These are phyloP conservation scores for Nomada flava DNA, from an alignment of 2,888 invertebrate genomes.

Conservation along the genomic window DNA sequence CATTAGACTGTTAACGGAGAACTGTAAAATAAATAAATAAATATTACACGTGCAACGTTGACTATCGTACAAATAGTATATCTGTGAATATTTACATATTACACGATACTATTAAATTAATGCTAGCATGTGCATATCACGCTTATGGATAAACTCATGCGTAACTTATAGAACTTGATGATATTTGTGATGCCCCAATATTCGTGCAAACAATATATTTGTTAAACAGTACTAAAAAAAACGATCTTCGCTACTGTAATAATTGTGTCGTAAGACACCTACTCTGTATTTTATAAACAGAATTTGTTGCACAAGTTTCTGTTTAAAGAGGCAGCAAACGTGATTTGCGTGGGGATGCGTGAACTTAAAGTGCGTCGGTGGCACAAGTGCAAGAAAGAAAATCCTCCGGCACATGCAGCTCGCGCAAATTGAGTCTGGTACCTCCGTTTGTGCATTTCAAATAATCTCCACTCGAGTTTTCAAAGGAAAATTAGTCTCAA, in stretches of 20 bases:
- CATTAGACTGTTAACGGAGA: no score
- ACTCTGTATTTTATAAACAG: neutral
- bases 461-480: conserved; percentile 16
- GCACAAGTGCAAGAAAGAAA: conserved; percentile 7
- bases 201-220: no score
- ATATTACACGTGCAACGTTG: no score
- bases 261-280: neutral
- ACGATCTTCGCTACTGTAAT: neutral
- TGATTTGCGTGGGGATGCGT: conserved; percentile 14
- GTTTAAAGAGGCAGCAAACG: neutral
- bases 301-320: neutral
- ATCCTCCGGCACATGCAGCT: neutral
- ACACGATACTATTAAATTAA: no score
- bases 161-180: no score
- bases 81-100: no score
- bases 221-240: neutral
- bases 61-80: no score
- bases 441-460: conserved; percentile 23
- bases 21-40: no score
- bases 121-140: no score
- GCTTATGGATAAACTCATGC: no score
- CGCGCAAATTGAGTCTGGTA: neutral
- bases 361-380: neutral
- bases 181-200: no score
- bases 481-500: conserved; percentile 17